These are phyloP conservation scores for Pseudochaenichthys georgianus DNA, from an alignment of 2,797 vertebrate species.

Conservation along the genomic window DNA sequence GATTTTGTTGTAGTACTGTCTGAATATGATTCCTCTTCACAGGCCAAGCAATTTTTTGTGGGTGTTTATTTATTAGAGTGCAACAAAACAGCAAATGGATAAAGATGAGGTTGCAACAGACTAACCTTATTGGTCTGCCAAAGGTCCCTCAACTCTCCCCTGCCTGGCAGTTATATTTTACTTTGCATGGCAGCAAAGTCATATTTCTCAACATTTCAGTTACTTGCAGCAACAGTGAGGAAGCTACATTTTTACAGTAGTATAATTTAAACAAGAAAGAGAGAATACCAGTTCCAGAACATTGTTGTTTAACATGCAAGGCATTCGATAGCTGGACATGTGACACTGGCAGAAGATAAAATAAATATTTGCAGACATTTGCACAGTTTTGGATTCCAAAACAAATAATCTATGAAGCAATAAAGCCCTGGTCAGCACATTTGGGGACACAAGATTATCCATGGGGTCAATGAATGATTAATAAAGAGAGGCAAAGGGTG, in stretches of 20 bases:
- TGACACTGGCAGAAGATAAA: neutral
- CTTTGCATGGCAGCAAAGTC: slow-evolving; percentile 9
- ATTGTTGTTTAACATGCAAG: neutral
- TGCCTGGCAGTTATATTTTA: slow-evolving; percentile 21
- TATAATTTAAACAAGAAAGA: neutral
- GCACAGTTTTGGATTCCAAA: neutral
- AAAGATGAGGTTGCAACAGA: neutral
- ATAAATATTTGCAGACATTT: neutral
- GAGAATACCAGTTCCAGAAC: neutral
- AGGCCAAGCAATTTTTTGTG: neutral
- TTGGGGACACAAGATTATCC: neutral
- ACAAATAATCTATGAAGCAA: neutral
- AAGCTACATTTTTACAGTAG: neutral
- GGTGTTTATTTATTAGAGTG: too few relatives aligned
- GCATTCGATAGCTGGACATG: neutral
- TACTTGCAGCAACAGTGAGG: neutral
- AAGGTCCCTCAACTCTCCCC: slow-evolving; percentile 8
- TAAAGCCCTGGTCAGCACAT: neutral
- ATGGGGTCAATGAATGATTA: slow-evolving; percentile 12
- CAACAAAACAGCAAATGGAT: slow-evolving; percentile 6
- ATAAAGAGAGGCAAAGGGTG: neutral
- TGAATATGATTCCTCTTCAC: neutral
- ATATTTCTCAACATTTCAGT: slow-evolving; percentile 22
- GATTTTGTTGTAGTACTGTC: neutral
- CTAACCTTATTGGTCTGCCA: slow-evolving; percentile 22